Percentiles rank a stretch among this genome's conserved stretches.
Evolutionary conservation across 35 echinoderm and acorn worm species (phyloP).

Genomic region (Anneissia japonica): DNA sequence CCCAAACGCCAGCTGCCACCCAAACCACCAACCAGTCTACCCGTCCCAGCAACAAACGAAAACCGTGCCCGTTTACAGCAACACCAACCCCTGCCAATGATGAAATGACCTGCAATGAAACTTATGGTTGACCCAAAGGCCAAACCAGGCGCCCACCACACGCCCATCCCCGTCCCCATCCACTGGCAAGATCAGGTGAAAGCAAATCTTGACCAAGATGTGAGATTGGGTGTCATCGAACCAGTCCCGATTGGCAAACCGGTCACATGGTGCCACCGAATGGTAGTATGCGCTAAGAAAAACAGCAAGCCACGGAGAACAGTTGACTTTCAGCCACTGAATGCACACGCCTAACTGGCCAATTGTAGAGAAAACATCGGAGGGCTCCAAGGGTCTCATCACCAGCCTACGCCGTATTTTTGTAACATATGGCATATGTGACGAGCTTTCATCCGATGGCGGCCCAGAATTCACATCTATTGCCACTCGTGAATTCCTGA

Average conservation of each 20-base stretch:
- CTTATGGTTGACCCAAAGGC: slow-evolving; percentile 12
- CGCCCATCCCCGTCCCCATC: slow-evolving; percentile 5
- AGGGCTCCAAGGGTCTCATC: slow-evolving; percentile 17
- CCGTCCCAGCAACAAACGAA: slow-evolving; percentile 11
- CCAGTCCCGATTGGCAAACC: too few species aligned
- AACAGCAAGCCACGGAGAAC: too few species aligned
- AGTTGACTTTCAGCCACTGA: neutral
- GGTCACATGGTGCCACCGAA: too few species aligned
- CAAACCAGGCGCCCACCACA: slow-evolving; percentile 32
- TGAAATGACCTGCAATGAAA: slow-evolving; percentile 18
- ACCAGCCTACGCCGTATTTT: slow-evolving; percentile 17
- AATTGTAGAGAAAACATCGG: neutral
- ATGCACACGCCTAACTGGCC: slow-evolving; percentile 36
- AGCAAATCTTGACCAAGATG: too few species aligned
- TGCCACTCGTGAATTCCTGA: neutral
- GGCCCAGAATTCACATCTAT: slow-evolving; percentile 18
- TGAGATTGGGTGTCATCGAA: too few species aligned
- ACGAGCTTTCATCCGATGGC: slow-evolving; percentile 28
- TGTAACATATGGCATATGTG: slow-evolving; percentile 18
- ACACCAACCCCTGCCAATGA: slow-evolving; percentile 8
- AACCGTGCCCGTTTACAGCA: neutral
- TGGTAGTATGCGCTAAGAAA: too few species aligned
- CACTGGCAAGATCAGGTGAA: slow-evolving; percentile 3
- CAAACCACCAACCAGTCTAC: neutral
- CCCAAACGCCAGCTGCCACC: neutral